These are phyloP conservation scores for Ophthalmolycus amberensis DNA, from an alignment of 2,113 vertebrate species.

Conservation along the genomic window DNA sequence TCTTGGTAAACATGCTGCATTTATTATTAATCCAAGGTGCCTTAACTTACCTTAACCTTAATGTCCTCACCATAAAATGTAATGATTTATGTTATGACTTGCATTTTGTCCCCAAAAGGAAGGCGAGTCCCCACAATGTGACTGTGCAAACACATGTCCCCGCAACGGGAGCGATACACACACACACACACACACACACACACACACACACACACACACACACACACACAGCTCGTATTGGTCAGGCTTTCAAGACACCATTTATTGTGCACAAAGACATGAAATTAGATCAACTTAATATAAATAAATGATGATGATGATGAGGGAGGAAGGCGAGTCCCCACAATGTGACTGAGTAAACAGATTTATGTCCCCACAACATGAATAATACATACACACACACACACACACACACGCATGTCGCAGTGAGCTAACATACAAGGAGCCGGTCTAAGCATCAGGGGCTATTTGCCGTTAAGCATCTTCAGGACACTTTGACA, in stretches of 20 bases:
- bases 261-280: neutral
- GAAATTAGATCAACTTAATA: neutral
- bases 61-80: neutral
- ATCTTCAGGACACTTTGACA: neutral
- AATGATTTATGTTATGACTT: neutral
- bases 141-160: neutral
- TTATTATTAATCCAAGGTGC: neutral
- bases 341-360: neutral
- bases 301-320: neutral
- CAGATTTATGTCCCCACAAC: neutral
- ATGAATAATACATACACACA: neutral
- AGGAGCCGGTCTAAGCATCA: neutral
- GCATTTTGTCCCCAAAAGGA: neutral
- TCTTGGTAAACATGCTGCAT: neutral
- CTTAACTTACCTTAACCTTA: neutral
- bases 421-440: neutral
- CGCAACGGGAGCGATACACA: neutral
- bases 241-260: neutral
- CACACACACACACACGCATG: neutral
- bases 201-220: neutral
- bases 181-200: no score
- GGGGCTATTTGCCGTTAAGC: neutral
- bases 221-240: neutral
- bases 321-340: neutral
- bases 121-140: neutral